Percentiles rank a stretch among this genome's conserved stretches.
Evolutionary conservation across 2,113 vertebrate species (phyloP).

Genomic region (Epinephelus lanceolatus): DNA sequence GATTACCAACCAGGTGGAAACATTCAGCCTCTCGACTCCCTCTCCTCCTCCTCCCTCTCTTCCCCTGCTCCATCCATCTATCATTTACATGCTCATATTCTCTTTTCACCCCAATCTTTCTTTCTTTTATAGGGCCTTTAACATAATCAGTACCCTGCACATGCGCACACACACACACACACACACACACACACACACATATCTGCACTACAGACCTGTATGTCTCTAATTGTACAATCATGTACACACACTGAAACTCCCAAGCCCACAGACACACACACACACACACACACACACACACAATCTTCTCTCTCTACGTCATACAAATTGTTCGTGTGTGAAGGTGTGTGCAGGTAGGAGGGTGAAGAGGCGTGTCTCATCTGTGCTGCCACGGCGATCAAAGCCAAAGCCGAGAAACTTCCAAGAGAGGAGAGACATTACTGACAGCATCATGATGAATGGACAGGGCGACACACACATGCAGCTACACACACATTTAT

Average conservation of each 20-base stretch:
- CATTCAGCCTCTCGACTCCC: constrained; percentile 75
- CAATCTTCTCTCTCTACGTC: constrained; percentile 11
- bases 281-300: constrained; percentile 6
- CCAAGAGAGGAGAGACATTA: constrained; percentile 42
- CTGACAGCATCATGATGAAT: constrained; percentile 65
- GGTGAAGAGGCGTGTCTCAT: constrained; percentile 57
- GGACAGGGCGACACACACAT: constrained; percentile 37
- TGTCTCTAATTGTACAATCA: constrained; percentile 37
- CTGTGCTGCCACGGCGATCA: constrained; percentile 57
- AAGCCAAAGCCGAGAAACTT: constrained; percentile 64
- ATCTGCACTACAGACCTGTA: neutral
- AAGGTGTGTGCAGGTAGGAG: constrained; percentile 49
- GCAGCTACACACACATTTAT: constrained; percentile 3
- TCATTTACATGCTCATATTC: constrained; percentile 44
- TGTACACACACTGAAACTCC: neutral
- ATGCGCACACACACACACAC: constrained; percentile 7
- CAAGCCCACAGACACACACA: constrained; percentile 11
- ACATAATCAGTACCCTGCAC: constrained; percentile 28
- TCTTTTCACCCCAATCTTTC: neutral
- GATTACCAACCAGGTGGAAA: constrained; percentile 88
- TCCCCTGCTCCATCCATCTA: constrained; percentile 37
- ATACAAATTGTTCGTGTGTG: constrained; percentile 32
- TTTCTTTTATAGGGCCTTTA: neutral
- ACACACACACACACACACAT: neutral
- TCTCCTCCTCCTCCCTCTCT: constrained; percentile 34